These are phyloP conservation scores for Escarpia spicata DNA, from an alignment of 2,888 invertebrate genomes.

Conservation along the genomic window DNA sequence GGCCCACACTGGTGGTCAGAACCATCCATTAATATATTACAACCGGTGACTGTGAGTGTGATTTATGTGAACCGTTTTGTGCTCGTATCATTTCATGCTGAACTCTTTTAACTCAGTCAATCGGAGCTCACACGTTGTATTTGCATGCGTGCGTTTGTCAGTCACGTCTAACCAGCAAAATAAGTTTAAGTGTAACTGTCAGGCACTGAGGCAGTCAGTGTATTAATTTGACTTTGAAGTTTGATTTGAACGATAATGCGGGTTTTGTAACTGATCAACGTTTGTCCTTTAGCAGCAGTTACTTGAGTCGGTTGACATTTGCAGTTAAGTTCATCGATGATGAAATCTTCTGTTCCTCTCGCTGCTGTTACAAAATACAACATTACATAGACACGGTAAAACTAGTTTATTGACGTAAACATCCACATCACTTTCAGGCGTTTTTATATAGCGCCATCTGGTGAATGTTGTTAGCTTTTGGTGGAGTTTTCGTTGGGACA, in stretches of 20 bases:
- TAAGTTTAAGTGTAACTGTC: too few relatives aligned
- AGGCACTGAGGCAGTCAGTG: too few relatives aligned
- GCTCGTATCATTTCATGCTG: too few relatives aligned
- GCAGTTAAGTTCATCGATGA: not conserved
- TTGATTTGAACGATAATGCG: not conserved
- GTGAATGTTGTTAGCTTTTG: not conserved
- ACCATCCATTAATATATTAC: too few relatives aligned
- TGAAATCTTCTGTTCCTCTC: not conserved
- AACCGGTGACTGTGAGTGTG: too few relatives aligned
- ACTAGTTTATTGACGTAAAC: not conserved
- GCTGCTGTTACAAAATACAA: not conserved
- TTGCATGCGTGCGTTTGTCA: too few relatives aligned
- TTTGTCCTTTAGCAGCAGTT: not conserved
- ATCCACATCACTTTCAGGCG: not conserved
- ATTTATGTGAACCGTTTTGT: too few relatives aligned
- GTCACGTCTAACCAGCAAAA: too few relatives aligned
- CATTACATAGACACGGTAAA: not conserved
- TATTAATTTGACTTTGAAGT: too few relatives aligned
- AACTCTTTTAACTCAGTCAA: too few relatives aligned
- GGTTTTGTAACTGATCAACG: not conserved
- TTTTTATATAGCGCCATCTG: not conserved
- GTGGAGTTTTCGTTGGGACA: not conserved
- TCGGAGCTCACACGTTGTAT: too few relatives aligned
- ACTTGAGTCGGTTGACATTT: not conserved
- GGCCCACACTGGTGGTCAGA: too few relatives aligned